Evolutionary conservation across 2,797 vertebrate genomes (phyloP), one percentile per base, ranked within the genome.

Genomic region (Hydrolagus colliei): DNA sequence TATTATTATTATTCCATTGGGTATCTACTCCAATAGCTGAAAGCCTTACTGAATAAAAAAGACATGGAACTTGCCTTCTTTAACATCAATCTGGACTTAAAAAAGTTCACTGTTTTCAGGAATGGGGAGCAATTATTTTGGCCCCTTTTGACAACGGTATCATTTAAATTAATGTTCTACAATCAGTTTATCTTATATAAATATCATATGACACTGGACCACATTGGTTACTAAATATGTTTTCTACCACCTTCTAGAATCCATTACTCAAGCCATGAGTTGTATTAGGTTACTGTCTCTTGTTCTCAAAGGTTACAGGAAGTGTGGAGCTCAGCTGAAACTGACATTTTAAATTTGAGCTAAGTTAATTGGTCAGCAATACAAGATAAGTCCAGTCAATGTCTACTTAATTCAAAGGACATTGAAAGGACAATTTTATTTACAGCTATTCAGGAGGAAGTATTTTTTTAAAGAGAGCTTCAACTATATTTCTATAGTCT

Each of bases 231-330:
- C 73, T 16, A 35, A 41, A 35, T 16, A 74, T 35, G 32, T 16
- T 35, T 35, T 74, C 32, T 74, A 35, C 73, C 35, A 35, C 12
- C 32, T 35, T 35, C 32, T 5, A 74, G 27, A 74, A 35, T 41
- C 35, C 73, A 74, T 74, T 74, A 74, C 27, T 41, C 73, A 74
- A 74, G 16, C 32, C 32, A 52, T 52, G 6, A 52, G 41, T 52
- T 74, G 73, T 74, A 74, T 72, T 74, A 35, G 73, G 32, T 74
- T 74, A 27, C 73, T 74, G 73, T 74, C 73, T 74, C 73, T 41
- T 27, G 73, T 74, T 22, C 14, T 32, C 35, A 32, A 32, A 73
- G 73, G 73, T 14, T 74, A 13, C 16, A 74, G 16, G 32, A 74
- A 74, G 32, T 74, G 73, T 14, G 35, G 27, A 13, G 35, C 73